phyloP scores from a whole-genome alignment of 1,140 invertebrate species.

The Ips typographus region DNA sequence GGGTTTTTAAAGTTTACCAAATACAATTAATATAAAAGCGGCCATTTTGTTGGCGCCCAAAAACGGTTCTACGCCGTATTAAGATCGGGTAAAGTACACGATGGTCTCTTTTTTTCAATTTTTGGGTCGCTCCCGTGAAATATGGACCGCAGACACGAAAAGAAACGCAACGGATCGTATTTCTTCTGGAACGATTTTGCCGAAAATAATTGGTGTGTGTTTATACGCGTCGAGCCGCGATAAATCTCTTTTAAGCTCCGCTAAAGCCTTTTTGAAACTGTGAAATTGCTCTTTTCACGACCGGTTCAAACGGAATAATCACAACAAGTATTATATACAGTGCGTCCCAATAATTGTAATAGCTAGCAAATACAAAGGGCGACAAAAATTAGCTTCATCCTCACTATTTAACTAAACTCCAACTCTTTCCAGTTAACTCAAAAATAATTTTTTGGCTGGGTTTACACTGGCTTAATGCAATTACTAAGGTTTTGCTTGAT shows the following conservation, averaged over 20 bases:
- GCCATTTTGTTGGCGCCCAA: slow-evolving; percentile 13
- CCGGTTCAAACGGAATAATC: too few relatives aligned
- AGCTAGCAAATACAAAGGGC: too few relatives aligned
- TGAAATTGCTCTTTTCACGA: neutral
- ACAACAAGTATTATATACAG: too few relatives aligned
- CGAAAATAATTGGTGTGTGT: slow-evolving; percentile 26
- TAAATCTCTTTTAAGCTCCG: slow-evolving; percentile 8
- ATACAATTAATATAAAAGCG: too few relatives aligned
- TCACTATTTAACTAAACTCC: too few relatives aligned
- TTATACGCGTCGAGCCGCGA: slow-evolving; percentile 19
- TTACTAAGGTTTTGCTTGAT: too few relatives aligned
- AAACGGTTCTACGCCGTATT: slow-evolving; percentile 22
- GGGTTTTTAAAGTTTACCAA: too few relatives aligned
- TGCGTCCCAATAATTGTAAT: too few relatives aligned
- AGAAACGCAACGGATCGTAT: slow-evolving; percentile 23
- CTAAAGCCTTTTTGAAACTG: slow-evolving; percentile 5
- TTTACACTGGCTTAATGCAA: too few relatives aligned
- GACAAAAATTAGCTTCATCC: too few relatives aligned
- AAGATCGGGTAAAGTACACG: slow-evolving; percentile 12
- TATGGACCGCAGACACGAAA: slow-evolving; percentile 25
- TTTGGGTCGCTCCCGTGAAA: slow-evolving; percentile 23
- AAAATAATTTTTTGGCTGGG: too few relatives aligned
- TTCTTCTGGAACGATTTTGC: slow-evolving; percentile 29
- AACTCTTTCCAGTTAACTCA: too few relatives aligned
- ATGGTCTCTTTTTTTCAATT: slow-evolving; percentile 2